A percentile compares a stretch with the other conserved stretches of the same genome.
Evolutionary conservation across 2,797 vertebrate genomes (phyloP).

Genomic region (Rousettus madagascariensis): DNA sequence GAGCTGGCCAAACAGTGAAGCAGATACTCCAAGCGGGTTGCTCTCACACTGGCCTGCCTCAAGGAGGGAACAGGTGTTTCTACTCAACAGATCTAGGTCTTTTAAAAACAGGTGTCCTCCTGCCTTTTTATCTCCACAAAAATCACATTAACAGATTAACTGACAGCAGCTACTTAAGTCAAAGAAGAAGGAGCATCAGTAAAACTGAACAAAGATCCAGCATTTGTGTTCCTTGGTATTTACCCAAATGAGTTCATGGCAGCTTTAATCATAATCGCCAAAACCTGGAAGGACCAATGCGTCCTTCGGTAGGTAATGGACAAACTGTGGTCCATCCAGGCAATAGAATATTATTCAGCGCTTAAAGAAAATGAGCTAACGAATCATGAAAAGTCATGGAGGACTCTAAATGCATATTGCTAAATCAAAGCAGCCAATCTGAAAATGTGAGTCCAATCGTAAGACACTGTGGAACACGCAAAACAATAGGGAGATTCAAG

Average conservation of each 20-base stretch:
- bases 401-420: background rate
- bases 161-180: background rate
- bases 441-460: background rate
- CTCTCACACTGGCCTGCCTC: accelerated
- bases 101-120: background rate
- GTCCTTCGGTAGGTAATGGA: background rate
- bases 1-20: accelerated
- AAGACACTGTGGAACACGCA: background rate
- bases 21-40: too few species aligned
- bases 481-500: background rate
- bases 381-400: background rate
- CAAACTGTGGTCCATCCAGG: background rate
- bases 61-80: background rate
- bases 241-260: too few species aligned
- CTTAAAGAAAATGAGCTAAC: background rate
- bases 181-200: accelerated
- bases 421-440: background rate
- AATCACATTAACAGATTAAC: background rate
- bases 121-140: background rate
- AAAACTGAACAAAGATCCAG: background rate
- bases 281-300: background rate
- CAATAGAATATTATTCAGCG: accelerated
- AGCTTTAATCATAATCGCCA: background rate
- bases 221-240: accelerated
- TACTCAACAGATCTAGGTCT: background rate